Evolutionary conservation across 2,113 vertebrate species (phyloP), one percentile per base, ranked within the genome.

Genomic region (Melanocharis versteri): DNA sequence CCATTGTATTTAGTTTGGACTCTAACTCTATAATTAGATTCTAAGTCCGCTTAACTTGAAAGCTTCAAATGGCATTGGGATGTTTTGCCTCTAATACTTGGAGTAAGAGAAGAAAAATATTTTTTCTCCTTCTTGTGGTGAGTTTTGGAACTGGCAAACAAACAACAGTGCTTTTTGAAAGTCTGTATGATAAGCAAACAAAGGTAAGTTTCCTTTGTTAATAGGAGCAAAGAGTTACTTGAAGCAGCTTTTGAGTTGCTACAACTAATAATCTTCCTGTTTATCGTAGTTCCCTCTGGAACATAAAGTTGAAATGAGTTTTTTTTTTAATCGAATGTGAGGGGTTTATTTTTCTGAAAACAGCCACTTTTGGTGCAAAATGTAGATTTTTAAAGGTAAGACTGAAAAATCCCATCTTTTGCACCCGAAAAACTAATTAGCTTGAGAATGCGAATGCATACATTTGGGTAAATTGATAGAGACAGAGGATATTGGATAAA

Each of bases 141-240:
- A 73, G 35, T 90, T 92, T 92, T 88, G 35, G 26, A 88, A 93
- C n/a, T 75, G 42, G 50, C 44, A 91, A 86, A 83, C 27, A 85
- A 83, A 50, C 28, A 69, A 3, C 24, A 73, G 24, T 79, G 33
- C 39, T 92, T 91, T 93, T 83, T 96, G 58, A 86, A 80, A 31
- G 39, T 89, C n/a, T 1, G 2, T 77, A 27, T 13, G 14, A 90
- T 80, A 77, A 87, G 84, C 31, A 91, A 90, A 54, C 45, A 77
- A 75, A 93, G 64, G 64, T 91, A 96, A 53, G 33, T 86, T 87
- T 77, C n/a, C 80, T 95, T 85, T 77, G 13, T 85, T 70, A 86
- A 40, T 40, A 47, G 54, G 42, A 94, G 54, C 50, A 91, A 44
- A 78, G 57, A 83, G 30, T 91, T 89, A 35, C 50, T 83, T 83